Percentiles rank a stretch among this genome's conserved stretches.
phyloP scores from a whole-genome alignment of 2,113 vertebrate species.

The Plectropomus leopardus region DNA sequence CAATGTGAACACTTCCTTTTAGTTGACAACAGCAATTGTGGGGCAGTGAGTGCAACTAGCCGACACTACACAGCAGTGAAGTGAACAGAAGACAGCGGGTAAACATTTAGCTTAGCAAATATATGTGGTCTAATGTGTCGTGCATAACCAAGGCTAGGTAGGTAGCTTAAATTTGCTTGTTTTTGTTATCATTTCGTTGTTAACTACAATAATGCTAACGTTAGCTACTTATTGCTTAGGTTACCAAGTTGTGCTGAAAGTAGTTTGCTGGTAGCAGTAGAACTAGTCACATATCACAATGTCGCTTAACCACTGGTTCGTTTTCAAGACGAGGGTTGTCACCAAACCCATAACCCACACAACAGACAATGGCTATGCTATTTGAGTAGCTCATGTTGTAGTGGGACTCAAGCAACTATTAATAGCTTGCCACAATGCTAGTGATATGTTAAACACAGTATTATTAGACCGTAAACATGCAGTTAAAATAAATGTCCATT shows the following conservation, averaged over 20 bases:
- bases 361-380: not conserved
- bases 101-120: not conserved
- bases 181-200: not conserved
- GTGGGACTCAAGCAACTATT: not conserved
- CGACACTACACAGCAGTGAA: not conserved
- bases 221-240: slow-evolving; percentile 32
- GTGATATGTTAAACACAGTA: not conserved
- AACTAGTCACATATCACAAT: not conserved
- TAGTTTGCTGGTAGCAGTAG: not conserved
- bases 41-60: slow-evolving; percentile 20
- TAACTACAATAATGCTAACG: slow-evolving; percentile 44
- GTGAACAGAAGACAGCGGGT: not conserved
- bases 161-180: not conserved
- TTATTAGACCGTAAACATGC: not conserved
- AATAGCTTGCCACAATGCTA: not conserved
- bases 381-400: not conserved
- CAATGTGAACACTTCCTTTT: slow-evolving; percentile 35
- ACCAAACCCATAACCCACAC: not conserved
- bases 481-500: not conserved
- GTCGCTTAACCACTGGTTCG: not conserved
- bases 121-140: not conserved
- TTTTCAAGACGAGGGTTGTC: not conserved
- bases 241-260: slow-evolving; percentile 16
- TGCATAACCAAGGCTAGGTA: not conserved
- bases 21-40: slow-evolving; percentile 50